A percentile compares a stretch with the other conserved stretches of the same genome.
These are phyloP conservation scores for Pelobates cultripes DNA, from an alignment of 2,797 vertebrate species.

Conservation along the genomic window DNA sequence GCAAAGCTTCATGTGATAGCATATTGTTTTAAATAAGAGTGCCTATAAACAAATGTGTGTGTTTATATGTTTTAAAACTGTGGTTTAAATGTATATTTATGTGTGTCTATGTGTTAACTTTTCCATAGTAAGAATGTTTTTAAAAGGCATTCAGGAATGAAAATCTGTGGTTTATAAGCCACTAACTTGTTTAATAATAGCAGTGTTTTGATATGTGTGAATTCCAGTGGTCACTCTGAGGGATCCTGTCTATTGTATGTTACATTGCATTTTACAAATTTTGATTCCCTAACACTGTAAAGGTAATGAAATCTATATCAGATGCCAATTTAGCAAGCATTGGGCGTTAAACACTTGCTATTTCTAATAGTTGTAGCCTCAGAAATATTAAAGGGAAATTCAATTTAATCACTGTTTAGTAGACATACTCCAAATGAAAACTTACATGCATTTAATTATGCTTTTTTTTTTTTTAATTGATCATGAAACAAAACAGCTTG, in stretches of 20 bases:
- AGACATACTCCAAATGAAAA: too few relatives aligned
- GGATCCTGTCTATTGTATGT: neutral
- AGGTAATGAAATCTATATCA: conserved; percentile 30
- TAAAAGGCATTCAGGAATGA: neutral
- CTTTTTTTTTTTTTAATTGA: too few relatives aligned
- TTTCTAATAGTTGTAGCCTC: too few relatives aligned
- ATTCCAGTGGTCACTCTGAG: conserved; percentile 1
- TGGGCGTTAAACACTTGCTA: too few relatives aligned
- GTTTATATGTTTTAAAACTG: too few relatives aligned
- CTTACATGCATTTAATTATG: too few relatives aligned
- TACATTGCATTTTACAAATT: neutral
- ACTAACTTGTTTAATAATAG: conserved; percentile 3
- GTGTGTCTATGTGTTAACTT: neutral
- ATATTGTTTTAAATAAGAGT: too few relatives aligned
- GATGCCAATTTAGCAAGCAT: neutral
- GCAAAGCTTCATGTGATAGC: too few relatives aligned
- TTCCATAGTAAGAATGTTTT: neutral
- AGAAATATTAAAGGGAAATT: too few relatives aligned
- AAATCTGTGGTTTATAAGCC: neutral
- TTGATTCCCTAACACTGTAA: neutral
- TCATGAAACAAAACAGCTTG: too few relatives aligned
- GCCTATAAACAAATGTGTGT: too few relatives aligned
- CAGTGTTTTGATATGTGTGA: neutral
- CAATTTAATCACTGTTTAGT: too few relatives aligned
- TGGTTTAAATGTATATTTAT: neutral